Evolutionary conservation across 1,140 invertebrate genomes (phyloP).

Genomic region (Araneus ventricosus): DNA sequence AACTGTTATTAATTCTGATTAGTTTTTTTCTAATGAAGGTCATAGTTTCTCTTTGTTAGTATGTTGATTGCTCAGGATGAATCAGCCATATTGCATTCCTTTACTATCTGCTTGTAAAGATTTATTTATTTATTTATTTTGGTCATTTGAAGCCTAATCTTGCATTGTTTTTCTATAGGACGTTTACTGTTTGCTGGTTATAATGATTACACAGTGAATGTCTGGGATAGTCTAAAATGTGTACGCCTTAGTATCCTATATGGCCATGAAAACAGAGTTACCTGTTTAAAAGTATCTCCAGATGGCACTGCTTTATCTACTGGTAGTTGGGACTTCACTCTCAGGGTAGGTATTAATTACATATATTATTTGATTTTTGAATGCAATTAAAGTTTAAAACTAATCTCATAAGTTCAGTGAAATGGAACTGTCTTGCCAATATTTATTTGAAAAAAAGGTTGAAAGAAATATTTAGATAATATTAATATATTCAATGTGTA

Average conservation of each 20-base stretch:
- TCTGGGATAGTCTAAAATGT: conserved; percentile 99
- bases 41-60: too few relatives aligned
- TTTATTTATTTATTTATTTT: too few relatives aligned
- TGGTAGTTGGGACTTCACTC: conserved; percentile 98
- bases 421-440: background rate
- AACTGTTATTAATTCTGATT: too few relatives aligned
- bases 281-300: conserved; percentile 95
- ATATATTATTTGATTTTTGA: background rate
- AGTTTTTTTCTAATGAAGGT: too few relatives aligned
- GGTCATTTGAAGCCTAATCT: too few relatives aligned
- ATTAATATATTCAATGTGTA: background rate
- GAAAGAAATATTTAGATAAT: background rate
- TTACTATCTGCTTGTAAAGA: too few relatives aligned
- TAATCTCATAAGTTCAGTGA: background rate
- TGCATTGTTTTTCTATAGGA: conserved; percentile 81
- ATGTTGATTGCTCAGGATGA: too few relatives aligned
- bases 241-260: conserved; percentile 94
- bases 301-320: conserved; percentile 99
- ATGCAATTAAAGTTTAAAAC: background rate
- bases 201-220: conserved; percentile 99
- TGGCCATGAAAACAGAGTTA: conserved; percentile 98
- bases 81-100: too few relatives aligned
- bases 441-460: background rate
- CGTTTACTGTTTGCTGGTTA: conserved; percentile 98
- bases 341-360: conserved; percentile 85